These are phyloP conservation scores for Oryzias curvinotus DNA, from an alignment of 2,113 vertebrate genomes.

Conservation along the genomic window DNA sequence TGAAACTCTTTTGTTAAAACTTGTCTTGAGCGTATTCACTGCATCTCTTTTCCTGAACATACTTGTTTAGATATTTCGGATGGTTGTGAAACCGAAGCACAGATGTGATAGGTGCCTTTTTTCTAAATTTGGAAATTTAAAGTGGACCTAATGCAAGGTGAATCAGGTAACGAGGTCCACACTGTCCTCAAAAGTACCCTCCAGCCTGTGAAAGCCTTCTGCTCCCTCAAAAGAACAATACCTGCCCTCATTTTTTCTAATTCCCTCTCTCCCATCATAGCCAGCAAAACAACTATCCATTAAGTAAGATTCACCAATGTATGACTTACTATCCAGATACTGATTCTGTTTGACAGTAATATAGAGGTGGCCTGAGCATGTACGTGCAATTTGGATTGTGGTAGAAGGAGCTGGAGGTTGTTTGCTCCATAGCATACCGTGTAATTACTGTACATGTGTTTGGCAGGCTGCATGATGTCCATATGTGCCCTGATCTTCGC, in stretches of 20 bases:
- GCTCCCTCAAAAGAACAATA: slow-evolving; percentile 5
- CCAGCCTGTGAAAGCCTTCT: not conserved
- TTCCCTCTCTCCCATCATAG: not conserved
- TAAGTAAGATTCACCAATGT: slow-evolving; percentile 48
- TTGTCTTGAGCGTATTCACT: not conserved
- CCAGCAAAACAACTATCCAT: slow-evolving; percentile 36
- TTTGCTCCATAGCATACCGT: not conserved
- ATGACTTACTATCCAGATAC: not conserved
- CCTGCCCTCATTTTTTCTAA: slow-evolving; percentile 14
- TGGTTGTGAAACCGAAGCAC: slow-evolving; percentile 41
- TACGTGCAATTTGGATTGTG: slow-evolving; percentile 10
- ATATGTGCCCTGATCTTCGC: not conserved
- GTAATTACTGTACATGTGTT: slow-evolving; percentile 14
- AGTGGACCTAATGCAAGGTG: not conserved
- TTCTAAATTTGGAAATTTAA: not conserved
- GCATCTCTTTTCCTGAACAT: slow-evolving; percentile 37
- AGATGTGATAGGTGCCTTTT: not conserved
- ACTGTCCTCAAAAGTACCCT: not conserved
- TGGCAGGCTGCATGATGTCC: not conserved
- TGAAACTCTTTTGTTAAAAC: slow-evolving; percentile 16
- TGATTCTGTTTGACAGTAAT: not conserved
- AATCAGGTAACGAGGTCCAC: too few species aligned
- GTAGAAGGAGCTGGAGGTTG: not conserved
- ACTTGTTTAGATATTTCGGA: slow-evolving; percentile 31
- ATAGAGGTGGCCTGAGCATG: not conserved